Evolutionary conservation across 2,888 invertebrate genomes (phyloP), one percentile per base, ranked within the genome.

Genomic region (Sesia bembeciformis): DNA sequence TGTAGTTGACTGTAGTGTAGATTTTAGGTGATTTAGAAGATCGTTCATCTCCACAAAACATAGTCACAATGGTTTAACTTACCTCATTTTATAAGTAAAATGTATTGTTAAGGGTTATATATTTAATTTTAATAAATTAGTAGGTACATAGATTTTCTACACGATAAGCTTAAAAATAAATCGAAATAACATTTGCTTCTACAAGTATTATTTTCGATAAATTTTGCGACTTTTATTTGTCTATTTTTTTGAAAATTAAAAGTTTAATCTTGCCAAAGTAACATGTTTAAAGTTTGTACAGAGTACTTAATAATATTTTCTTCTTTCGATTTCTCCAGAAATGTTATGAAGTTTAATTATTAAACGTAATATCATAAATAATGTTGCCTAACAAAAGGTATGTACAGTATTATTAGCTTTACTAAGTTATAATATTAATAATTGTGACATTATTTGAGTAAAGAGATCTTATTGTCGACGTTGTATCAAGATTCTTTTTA

Each of bases 401-500:
- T 88, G 88, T 88, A 88, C 88, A 88, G 88, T 88, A 88, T 88
- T 87, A 88, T 77, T 88, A 88, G 88, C 83, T 83, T 86, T 86
- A 86, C 80, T 85, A 84, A 84, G 85, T 75, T 76, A 75, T 40
- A 40, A 52, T 50, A 50, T 39, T 39, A 7, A 7, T 52, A 52
- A 52, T 7, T 40, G 8, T 8, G 5, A 8, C 4, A 8, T 8
- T n/a, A 23, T 23, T 23, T 23, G 23, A 23, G 23, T 23, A 1
- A 23, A 23, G 23, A 23, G 23, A 23, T 23, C 23, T 23, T 23
- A 23, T 23, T 23, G 23, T 23, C 23, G 23, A 23, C 23, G 23
- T 23, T 23, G 23, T 5, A 4, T 0, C 4, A 5, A 5, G n/a
- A 23, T 23, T 23, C 23, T 38, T 23, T 40, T 42, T 4, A 52